Percentiles rank a stretch among this genome's conserved stretches.
Conservation (phyloP, 2,797 vertebrate species). For the Alcedo quadribrachys region DNA sequence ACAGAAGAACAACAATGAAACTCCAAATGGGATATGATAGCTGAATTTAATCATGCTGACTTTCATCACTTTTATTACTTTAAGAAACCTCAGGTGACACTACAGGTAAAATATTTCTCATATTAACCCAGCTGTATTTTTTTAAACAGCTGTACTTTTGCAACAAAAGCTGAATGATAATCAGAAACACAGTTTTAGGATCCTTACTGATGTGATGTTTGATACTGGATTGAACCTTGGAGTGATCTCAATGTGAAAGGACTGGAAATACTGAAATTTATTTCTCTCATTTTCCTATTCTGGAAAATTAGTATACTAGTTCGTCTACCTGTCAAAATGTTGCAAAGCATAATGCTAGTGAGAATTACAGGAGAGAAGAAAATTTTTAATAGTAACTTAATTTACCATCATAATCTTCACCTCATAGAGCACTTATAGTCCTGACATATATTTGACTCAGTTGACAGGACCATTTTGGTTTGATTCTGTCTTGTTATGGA, state of each 20-base stretch:
- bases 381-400: neutral
- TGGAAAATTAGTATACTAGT: neutral
- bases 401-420: neutral
- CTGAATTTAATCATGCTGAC: neutral
- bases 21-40: neutral
- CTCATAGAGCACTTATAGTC: neutral
- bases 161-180: neutral
- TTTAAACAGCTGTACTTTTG: neutral
- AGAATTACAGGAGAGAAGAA: neutral
- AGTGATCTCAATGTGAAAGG: neutral
- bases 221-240: neutral
- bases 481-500: neutral
- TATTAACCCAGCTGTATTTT: neutral
- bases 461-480: neutral
- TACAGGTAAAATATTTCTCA: neutral
- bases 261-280: neutral
- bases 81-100: neutral
- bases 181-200: neutral
- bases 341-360: neutral
- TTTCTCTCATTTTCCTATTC: neutral
- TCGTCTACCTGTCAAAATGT: neutral
- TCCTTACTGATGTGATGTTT: neutral
- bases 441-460: neutral
- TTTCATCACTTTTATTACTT: neutral
- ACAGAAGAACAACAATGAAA: neutral